Base-by-base conservation (phyloP, 2,888 invertebrate genomes). In the Onchidella celtica region DNA sequence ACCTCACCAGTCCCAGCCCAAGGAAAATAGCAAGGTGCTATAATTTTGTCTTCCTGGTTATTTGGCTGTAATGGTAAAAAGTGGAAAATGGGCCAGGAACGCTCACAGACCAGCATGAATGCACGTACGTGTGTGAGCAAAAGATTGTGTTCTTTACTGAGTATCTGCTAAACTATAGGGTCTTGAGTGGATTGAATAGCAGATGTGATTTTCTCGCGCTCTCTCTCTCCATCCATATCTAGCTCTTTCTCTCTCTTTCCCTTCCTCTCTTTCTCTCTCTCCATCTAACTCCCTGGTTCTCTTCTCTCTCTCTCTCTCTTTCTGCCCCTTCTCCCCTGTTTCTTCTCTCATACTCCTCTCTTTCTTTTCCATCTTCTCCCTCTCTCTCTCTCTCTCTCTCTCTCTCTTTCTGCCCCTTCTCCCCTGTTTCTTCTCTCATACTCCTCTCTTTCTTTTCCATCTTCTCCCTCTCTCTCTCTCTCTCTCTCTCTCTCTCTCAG, bases 401-500 rank as follows among this genome's bases (percentile, higher is more conserved):
- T 29, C 27, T 55, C 72, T 21, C 24, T 21, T 40, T 4, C n/a
- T 3, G 6, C 70, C 24, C 14, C 40, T 17, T 9, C 47, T 11
- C 36, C 55, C 27, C 47, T 14, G 14, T 32, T 29, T 32, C 68
- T 14, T 32, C 9, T 24, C n/a, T n/a, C 6, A 9, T 34, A 4
- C 34, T 29, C 34, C 17, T n/a, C 36, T 34, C 29, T 34, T n/a
- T 11, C 68, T 68, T 32, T 27, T n/a, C n/a, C 34, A 9, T 11
- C 32, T 27, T 72, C 72, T 3, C 57, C 29, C 57, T 29, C 72
- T 47, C 55, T 21, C 27, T 72, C 55, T 27, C 72, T 27, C 72
- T 72, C 72, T 55, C 57, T 27, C 11, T 55, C 72, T 72, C 47
- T 55, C 57, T 55, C 72, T 72, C 72, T 24, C 57, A n/a, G n/a